phyloP scores from a whole-genome alignment of 2,113 vertebrate genomes.

The Notarius lentiginosus region DNA sequence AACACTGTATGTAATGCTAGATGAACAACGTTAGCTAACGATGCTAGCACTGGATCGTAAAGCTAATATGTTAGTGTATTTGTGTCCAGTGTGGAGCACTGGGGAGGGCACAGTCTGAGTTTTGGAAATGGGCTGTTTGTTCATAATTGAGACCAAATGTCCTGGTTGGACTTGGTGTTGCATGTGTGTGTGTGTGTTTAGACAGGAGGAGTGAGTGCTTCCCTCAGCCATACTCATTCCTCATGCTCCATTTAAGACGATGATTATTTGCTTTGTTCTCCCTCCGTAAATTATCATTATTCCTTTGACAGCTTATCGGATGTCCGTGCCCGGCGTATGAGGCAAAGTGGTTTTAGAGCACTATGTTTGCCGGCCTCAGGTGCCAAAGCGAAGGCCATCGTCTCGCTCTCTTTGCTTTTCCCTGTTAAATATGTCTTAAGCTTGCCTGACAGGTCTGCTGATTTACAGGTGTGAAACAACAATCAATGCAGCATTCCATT shows the following conservation, averaged over 20 bases:
- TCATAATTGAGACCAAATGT: constrained; percentile 13
- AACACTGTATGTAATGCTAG: background rate
- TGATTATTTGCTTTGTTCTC: constrained; percentile 63
- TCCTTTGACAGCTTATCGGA: constrained; percentile 57
- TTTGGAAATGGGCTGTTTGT: constrained; percentile 7
- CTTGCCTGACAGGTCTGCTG: constrained; percentile 41
- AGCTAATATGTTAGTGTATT: background rate
- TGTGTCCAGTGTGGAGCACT: background rate
- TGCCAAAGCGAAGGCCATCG: constrained; percentile 24
- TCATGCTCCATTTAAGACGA: constrained; percentile 64
- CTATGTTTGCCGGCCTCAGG: constrained; percentile 43
- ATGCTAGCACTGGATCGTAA: background rate
- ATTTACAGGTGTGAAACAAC: constrained; percentile 47
- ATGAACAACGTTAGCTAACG: background rate
- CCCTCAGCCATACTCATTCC: constrained; percentile 57
- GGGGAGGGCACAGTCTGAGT: background rate
- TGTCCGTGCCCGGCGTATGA: constrained; percentile 24
- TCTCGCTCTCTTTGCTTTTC: constrained; percentile 23
- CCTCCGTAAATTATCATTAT: constrained; percentile 62
- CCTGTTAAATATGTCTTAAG: constrained; percentile 33
- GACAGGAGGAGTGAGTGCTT: constrained; percentile 34
- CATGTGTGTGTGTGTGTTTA: constrained; percentile 34
- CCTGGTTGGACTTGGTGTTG: background rate
- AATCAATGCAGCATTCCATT: constrained; percentile 40
- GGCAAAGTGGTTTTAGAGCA: constrained; percentile 58